Evolutionary conservation across 1,140 invertebrate genomes (phyloP).

Genomic region (Aphaenogaster ashmeadi): DNA sequence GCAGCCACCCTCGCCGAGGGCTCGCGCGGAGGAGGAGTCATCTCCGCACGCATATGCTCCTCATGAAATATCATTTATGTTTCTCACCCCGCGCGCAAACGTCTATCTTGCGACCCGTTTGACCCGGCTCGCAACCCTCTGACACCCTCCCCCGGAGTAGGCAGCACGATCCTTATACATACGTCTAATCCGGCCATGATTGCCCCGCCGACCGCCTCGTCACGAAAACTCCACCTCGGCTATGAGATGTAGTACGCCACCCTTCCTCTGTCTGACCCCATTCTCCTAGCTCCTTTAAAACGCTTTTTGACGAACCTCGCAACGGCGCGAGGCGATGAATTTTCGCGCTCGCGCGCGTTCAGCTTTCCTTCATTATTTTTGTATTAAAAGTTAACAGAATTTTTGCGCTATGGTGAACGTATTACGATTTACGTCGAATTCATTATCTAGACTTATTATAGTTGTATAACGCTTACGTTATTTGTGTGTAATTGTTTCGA

Average conservation of each 20-base stretch:
- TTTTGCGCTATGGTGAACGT: background rate
- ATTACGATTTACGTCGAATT: background rate
- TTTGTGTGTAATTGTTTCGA: background rate
- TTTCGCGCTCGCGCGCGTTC: conserved; percentile 3
- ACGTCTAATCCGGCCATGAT: conserved; percentile 84
- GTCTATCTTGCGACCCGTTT: conserved; percentile 77
- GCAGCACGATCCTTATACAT: conserved; percentile 81
- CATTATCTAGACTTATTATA: background rate
- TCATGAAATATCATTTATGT: conserved; percentile 87
- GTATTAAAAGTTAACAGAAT: conserved; percentile 19
- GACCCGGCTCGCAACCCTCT: conserved; percentile 75
- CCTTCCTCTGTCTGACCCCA: conserved; percentile 59
- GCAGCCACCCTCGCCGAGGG: conserved; percentile 67
- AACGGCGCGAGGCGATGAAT: conserved; percentile 15
- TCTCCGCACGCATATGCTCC: conserved; percentile 85
- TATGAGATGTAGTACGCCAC: conserved; percentile 54
- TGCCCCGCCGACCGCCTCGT: conserved; percentile 76
- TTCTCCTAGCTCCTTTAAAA: conserved; percentile 41
- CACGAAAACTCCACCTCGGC: conserved; percentile 73
- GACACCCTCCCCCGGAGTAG: conserved; percentile 50
- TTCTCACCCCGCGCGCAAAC: conserved; percentile 79
- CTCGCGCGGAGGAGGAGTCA: conserved; percentile 74
- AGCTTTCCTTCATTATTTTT: conserved; percentile 1
- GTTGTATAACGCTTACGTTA: background rate
- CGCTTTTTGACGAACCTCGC: conserved; percentile 62